Base-by-base conservation (phyloP, 2,113 vertebrate genomes). In the Puntigrus tetrazona region DNA sequence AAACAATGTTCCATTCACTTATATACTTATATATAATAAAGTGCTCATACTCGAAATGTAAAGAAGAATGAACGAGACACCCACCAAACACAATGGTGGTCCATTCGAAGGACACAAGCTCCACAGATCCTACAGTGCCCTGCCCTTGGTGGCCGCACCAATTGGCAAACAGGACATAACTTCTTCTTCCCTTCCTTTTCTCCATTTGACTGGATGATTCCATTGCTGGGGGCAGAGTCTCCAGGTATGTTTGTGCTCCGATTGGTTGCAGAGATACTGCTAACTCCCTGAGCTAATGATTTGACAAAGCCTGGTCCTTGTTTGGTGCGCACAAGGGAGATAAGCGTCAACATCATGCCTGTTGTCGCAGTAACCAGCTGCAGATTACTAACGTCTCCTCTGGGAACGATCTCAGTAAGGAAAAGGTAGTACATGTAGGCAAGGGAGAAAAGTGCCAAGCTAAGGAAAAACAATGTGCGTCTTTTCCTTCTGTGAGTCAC, bases 11-110 rank as follows among this genome's bases (percentile, higher is more conserved):
- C 52, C 34, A 67, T 69, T 36, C 25, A 50, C 14, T 74, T 27
- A n/a, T n/a, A n/a, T n/a, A n/a, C n/a, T n/a, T n/a, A n/a, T n/a
- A n/a, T n/a, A n/a, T n/a, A 43, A 47, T 47, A 29, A 74, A 27
- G 7, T 47, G 14, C 7, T 74, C n/a, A 4, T 47, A 29, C 11
- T 18, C 41, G 29, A 29, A 29, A 31, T 29, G 27, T 45, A 50
- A 7, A 41, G 83, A 70, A 31, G 22, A 45, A 55, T 31, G 18
- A 74, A 22, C 29, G 16, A 43, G 84, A 86, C 84, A 96, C 97
- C 88, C 95, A 99, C 98, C 98, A 99, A 92, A 99, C 96, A 89
- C 97, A 99, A 88, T 99, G 97, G 89, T 99, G 97, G 91, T 99
- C 98, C 90, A 98, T 93, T 63, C 97, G 94, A 89, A 92, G 94